Conservation (phyloP, 2,888 invertebrate species). For the Cosmia pyralina region DNA sequence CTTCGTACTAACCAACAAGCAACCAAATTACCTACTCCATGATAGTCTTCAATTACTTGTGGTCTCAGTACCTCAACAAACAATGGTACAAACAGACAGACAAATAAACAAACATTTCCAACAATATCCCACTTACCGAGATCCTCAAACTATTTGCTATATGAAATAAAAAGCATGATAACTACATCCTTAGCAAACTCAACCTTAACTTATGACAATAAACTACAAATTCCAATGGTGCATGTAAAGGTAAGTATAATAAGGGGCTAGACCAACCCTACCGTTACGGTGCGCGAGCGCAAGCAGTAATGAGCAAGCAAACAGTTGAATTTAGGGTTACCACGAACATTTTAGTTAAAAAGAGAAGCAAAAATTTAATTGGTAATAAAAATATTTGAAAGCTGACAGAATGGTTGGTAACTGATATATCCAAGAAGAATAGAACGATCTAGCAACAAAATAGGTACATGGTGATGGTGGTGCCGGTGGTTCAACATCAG, state of each 20-base stretch:
- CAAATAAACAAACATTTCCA: constrained; percentile 65
- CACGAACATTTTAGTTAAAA: neutral
- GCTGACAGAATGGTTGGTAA: no score
- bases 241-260: constrained; percentile 45
- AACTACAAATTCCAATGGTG: constrained; percentile 6
- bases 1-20: neutral
- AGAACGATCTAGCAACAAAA: neutral
- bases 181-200: neutral
- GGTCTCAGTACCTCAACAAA: constrained; percentile 22
- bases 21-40: constrained; percentile 12
- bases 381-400: neutral
- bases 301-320: constrained; percentile 83
- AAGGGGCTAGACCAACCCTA: constrained; percentile 82
- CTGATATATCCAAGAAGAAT: neutral
- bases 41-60: constrained; percentile 33
- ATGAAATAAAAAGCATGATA: constrained; percentile 50
- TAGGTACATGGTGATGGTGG: no score
- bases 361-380: neutral
- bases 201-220: rapidly evolving
- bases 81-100: constrained; percentile 37
- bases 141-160: constrained; percentile 48
- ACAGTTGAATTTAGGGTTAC: constrained; percentile 69
- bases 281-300: constrained; percentile 83
- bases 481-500: neutral
- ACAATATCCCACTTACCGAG: constrained; percentile 76